Percentiles rank a stretch among this genome's conserved stretches.
These are phyloP conservation scores for Diplolepis rosae DNA, from an alignment of 2,888 invertebrate species.

Conservation along the genomic window DNA sequence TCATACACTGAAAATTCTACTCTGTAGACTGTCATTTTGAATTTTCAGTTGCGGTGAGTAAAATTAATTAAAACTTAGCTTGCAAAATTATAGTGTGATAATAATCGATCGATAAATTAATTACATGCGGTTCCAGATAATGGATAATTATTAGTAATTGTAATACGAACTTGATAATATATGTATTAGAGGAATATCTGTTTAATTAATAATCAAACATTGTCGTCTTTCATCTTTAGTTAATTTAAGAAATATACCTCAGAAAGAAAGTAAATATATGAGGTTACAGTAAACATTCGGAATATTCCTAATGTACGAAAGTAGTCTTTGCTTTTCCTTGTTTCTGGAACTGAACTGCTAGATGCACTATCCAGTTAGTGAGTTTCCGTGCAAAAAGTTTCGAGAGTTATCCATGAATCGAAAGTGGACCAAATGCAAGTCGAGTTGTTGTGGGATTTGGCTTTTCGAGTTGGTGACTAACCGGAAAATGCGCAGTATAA, in stretches of 20 bases:
- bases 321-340: constrained; percentile 12
- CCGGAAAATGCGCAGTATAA: constrained; percentile 13
- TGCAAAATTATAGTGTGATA: neutral
- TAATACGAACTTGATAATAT: constrained; percentile 4
- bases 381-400: constrained; percentile 22
- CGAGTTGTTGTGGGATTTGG: constrained; percentile 26
- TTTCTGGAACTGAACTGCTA: constrained; percentile 8
- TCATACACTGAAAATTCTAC: constrained; percentile 1
- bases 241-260: neutral
- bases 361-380: constrained; percentile 23
- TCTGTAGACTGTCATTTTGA: neutral
- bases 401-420: constrained; percentile 16
- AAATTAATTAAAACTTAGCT: constrained; percentile 22
- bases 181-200: too few species aligned
- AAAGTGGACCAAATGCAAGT: constrained; percentile 30
- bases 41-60: neutral
- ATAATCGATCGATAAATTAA: constrained; percentile 20
- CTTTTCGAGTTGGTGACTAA: constrained; percentile 27
- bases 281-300: constrained; percentile 23
- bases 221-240: neutral
- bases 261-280: neutral
- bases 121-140: constrained; percentile 5
- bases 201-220: neutral
- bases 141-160: constrained; percentile 7
- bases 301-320: constrained; percentile 24